These are phyloP conservation scores for Emydura subglobosa DNA, from an alignment of 2,113 vertebrate genomes.

Conservation along the genomic window DNA sequence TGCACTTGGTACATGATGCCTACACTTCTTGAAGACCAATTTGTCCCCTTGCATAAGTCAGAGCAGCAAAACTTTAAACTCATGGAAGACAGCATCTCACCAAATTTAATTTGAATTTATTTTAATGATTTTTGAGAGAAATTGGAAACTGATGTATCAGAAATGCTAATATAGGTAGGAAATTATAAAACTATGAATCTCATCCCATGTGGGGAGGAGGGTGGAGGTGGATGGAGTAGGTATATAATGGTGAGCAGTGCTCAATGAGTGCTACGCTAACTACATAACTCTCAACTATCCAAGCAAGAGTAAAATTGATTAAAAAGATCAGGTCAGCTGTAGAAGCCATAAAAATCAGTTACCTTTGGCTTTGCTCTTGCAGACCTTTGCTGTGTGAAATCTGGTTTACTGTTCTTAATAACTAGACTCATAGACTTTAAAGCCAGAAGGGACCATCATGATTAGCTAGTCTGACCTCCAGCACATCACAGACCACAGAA, in stretches of 20 bases:
- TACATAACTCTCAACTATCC: neutral
- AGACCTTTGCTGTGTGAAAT: neutral
- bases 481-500: neutral
- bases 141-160: neutral
- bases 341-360: neutral
- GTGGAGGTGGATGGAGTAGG: neutral
- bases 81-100: too few species aligned
- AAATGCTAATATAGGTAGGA: neutral
- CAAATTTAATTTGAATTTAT: neutral
- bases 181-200: neutral
- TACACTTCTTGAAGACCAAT: neutral
- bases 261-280: neutral
- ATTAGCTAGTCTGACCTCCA: neutral
- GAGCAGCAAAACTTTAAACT: neutral
- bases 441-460: neutral
- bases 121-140: neutral
- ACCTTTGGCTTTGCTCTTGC: neutral
- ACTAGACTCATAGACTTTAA: neutral
- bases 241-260: neutral
- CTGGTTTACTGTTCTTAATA: neutral
- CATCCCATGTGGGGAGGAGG: neutral
- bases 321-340: neutral
- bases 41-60: neutral
- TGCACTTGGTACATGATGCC: too few species aligned
- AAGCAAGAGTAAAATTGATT: neutral